These are phyloP conservation scores for Eilema griseolum DNA, from an alignment of 2,888 invertebrate species.

Conservation along the genomic window DNA sequence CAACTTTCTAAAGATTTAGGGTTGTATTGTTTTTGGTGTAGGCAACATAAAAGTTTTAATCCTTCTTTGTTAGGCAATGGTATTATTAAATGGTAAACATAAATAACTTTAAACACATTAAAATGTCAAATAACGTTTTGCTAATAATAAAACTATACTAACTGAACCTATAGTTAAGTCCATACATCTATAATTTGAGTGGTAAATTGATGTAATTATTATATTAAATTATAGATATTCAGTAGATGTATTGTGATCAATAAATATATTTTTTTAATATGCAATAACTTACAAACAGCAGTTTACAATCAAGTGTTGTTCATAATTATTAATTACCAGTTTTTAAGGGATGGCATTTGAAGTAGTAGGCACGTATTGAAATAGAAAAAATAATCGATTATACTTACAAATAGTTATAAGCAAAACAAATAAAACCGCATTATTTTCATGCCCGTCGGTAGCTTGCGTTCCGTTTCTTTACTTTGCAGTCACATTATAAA, in stretches of 20 bases:
- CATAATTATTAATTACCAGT: not conserved
- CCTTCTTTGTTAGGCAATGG: constrained; percentile 53
- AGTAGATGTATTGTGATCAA: not conserved
- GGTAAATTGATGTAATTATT: not conserved
- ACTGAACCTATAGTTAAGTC: not conserved
- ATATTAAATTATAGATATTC: not conserved
- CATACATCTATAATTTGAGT: not conserved
- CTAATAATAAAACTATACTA: not conserved
- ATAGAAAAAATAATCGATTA: not conserved
- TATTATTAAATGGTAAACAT: constrained; percentile 43
- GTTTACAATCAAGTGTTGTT: not conserved
- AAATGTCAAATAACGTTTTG: constrained; percentile 30
- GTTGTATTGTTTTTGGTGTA: constrained; percentile 76
- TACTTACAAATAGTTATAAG: not conserved
- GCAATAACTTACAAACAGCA: not conserved
- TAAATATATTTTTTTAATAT: not conserved
- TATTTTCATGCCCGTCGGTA: not conserved
- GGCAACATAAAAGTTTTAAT: constrained; percentile 67
- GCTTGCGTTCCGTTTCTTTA: not conserved
- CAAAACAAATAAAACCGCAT: not conserved
- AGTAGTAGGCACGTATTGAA: not conserved
- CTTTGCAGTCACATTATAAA: not conserved
- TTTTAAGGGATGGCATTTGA: not conserved
- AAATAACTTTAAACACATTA: constrained; percentile 38
- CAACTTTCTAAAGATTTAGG: constrained; percentile 80